Base-by-base conservation (phyloP, 2,888 invertebrate species). In the Acanthosepion pharaonis region DNA sequence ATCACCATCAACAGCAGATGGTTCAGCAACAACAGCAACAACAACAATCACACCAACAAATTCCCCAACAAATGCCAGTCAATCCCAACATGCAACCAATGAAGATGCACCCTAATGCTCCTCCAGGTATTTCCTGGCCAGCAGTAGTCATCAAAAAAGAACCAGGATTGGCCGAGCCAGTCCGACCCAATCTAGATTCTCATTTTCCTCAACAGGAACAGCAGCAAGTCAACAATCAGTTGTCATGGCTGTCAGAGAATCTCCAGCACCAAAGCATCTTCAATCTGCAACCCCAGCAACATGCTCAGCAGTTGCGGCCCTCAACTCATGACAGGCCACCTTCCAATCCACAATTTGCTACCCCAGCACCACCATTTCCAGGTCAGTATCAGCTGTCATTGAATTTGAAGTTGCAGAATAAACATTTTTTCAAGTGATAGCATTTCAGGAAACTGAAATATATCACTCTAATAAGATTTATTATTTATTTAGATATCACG, bases 291-390 rank as follows among this genome's bases (percentile, higher is more conserved):
- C 78, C 78, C 33, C 78, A 78, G n/a, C 78, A 78, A 78, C 78
- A 78, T 78, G 78, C 78, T 3, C 93, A 93, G 8, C 93, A 93
- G 49, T n/a, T 93, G 93, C 93, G 93, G 53, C 93, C 93, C 5
- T 53, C 93, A 28, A n/a, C 93, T 0, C 93, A 93, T 20, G 93
- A 93, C n/a, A 49, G 93, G 4, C 93, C 93, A n/a, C 93, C 49
- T 93, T 93, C 93, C n/a, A 93, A 93, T 49, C 93, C 93, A 93
- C 93, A 93, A 42, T 93, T 93, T 93, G 93, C 93, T 25, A n/a
- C 93, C 8, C 93, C 93, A 49, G 93, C 53, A 49, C 93, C 93
- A 53, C 93, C 93, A 93, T 93, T 93, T 49, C 93, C 93, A 93
- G 93, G 93, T 93, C 53, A 49, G 93, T 93, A 51, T 48, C 33